Base-by-base conservation (phyloP, 1,140 invertebrate species). In the Achatina immaculata region DNA sequence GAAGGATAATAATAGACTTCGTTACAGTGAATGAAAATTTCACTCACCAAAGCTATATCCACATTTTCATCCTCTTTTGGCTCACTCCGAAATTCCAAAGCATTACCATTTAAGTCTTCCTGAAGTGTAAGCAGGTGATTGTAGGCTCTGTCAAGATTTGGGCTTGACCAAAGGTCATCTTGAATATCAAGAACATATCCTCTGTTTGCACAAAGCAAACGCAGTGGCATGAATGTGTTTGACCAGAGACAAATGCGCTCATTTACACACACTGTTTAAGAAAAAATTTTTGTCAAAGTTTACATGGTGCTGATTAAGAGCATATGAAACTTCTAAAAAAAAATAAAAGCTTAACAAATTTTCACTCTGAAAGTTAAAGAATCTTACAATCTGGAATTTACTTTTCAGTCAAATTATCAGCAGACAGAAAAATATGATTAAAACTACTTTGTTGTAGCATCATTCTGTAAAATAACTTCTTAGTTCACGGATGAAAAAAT, bases 161-260 rank as follows among this genome's bases (percentile, higher is more conserved):
- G 34, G 62, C 38, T 28, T 36, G 38, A 45, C 76, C 76, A 78
- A 40, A 66, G 76, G 42, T 78, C 76, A 78, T 78, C 76, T 68
- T 66, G 43, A 48, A 78, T 68, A 62, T 78, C 76, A 38, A 78
- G 42, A 1, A 43, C 62, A 62, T 43, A 78, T 28, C 76, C 76
- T 78, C 43, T 43, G 16, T 66, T 40, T 42, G 62, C 58, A 78
- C 76, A 78, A 43, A 34, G 7, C 19, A 28, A 4, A 0, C 76
- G 58, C 31, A 78, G 43, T 21, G 76, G 62, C 24, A 36, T 19
- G 28, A 78, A 68, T 1, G 31, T 62, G 16, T 78, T 68, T 11
- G 34, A 34, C 76, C 76, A 78, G 14, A 78, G 62, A 42, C 2
- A 0, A 9, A 48, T 19, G 24, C 76, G 34, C 38, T 78, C 76